Evolutionary conservation across 2,113 vertebrate genomes (phyloP).

Genomic region (Ceyx margarethae): DNA sequence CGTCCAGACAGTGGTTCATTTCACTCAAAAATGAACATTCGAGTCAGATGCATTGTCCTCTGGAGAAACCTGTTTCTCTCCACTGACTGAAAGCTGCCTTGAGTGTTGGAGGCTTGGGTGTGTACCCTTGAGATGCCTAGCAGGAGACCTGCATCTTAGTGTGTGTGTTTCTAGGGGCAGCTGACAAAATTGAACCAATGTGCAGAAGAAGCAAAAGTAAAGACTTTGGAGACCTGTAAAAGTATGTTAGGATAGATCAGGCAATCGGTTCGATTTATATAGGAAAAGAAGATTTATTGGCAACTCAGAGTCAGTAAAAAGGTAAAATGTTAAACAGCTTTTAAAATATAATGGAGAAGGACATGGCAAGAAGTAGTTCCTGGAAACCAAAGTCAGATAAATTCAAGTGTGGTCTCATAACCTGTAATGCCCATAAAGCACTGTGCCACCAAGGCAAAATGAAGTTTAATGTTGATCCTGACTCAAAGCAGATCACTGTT

Average conservation of each 20-base stretch:
- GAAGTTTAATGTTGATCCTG: neutral
- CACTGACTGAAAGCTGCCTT: neutral
- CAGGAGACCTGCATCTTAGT: neutral
- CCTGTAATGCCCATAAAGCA: neutral
- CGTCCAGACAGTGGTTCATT: neutral
- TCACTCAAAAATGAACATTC: neutral
- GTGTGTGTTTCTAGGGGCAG: neutral
- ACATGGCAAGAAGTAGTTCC: neutral
- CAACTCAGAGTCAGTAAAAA: conserved; percentile 26
- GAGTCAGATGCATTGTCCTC: neutral
- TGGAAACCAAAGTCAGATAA: conserved; percentile 3
- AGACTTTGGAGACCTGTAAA: neutral
- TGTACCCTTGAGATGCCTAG: neutral
- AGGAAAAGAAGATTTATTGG: conserved; percentile 20
- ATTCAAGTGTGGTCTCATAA: neutral
- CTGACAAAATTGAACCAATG: neutral
- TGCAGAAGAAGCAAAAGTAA: neutral
- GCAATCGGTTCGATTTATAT: neutral
- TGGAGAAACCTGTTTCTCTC: neutral
- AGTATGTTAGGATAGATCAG: neutral
- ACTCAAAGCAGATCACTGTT: neutral
- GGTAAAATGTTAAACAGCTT: conserved; percentile 25
- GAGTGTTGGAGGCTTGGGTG: neutral
- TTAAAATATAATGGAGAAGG: conserved; percentile 14
- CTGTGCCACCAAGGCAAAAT: neutral